Evolutionary conservation across 35 echinoderm and acorn worm species (phyloP).

Genomic region (Ophiothrix spiculata): DNA sequence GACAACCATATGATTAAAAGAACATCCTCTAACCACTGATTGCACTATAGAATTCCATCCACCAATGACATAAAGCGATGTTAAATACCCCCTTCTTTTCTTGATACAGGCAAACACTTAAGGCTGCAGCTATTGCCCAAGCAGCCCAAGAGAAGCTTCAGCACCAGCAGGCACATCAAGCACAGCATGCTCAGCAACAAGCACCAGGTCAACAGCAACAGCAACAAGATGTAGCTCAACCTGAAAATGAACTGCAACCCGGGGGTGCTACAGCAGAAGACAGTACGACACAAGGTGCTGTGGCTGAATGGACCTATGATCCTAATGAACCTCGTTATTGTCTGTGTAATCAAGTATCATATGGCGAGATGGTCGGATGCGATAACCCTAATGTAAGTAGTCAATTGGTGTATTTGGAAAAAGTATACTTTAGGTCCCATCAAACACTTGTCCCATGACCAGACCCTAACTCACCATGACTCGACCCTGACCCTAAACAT

Average conservation of each 20-base stretch:
- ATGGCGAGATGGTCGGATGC: conserved; percentile 99
- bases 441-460: too few relatives aligned
- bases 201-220: conserved; percentile 34
- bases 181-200: conserved; percentile 41
- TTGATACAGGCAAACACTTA: neutral
- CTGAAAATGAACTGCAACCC: neutral
- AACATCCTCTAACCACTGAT: too few relatives aligned
- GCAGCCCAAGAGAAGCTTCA: neutral
- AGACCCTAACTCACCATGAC: too few relatives aligned
- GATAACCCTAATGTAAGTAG: conserved; percentile 96
- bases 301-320: conserved; percentile 79
- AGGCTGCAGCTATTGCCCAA: neutral
- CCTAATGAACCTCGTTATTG: conserved; percentile 98
- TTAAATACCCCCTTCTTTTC: too few relatives aligned
- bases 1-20: too few relatives aligned
- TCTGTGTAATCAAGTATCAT: conserved; percentile 96
- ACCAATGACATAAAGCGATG: too few relatives aligned
- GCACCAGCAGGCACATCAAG: conserved; percentile 43
- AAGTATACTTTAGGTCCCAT: too few relatives aligned
- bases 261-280: conserved; percentile 34
- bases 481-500: too few relatives aligned
- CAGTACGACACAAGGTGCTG: conserved; percentile 36
- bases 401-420: too few relatives aligned
- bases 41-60: too few relatives aligned
- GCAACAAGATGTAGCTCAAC: neutral